These are phyloP conservation scores for Oryctolagus cuniculus DNA, from an alignment of 2,113 vertebrate species.

Conservation along the genomic window mOryCun1.1 NC_091433.1:34369501-34370000, in stretches of 20 bases:
- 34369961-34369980: constrained; percentile 9
- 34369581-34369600: neutral
- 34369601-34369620: neutral
- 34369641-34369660: too few relatives aligned
- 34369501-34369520: neutral
- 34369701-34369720: too few relatives aligned
- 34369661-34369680: too few relatives aligned
- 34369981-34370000: constrained; percentile 22
- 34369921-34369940: neutral
- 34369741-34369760: too few relatives aligned
- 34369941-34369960: neutral
- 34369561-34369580: neutral
- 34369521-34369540: neutral
- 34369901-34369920: neutral
- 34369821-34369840: neutral
- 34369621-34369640: neutral
- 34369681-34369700: too few relatives aligned
- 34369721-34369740: too few relatives aligned
- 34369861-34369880: neutral
- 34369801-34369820: neutral
- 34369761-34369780: neutral
- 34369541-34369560: neutral
- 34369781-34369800: neutral
- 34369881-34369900: neutral
- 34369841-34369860: neutral